Evolutionary conservation across 2,797 vertebrate genomes (phyloP).

Genomic region (Pelodytes ibericus): DNA sequence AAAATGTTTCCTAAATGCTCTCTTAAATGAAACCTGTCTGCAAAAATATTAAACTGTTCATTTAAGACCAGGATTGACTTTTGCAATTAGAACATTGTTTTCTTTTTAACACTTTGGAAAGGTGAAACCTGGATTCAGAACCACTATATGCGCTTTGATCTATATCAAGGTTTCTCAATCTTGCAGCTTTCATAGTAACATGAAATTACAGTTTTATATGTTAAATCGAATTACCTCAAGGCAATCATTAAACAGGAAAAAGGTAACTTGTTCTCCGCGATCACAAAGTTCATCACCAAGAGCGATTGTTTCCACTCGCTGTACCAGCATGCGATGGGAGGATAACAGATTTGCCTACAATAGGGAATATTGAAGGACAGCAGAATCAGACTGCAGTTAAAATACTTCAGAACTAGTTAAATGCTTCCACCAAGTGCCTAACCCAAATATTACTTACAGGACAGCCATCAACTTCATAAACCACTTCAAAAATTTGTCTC

Average conservation of each 20-base stretch:
- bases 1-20: too few species aligned
- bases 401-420: background rate
- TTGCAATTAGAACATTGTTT: too few species aligned
- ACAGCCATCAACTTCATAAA: slow-evolving; percentile 97
- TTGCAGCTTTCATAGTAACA: background rate
- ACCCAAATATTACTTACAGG: slow-evolving; percentile 84
- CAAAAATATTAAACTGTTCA: too few species aligned
- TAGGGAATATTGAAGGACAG: background rate
- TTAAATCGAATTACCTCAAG: slow-evolving; percentile 81
- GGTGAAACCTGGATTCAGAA: background rate
- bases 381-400: background rate
- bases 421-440: background rate
- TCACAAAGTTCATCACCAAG: slow-evolving; percentile 94
- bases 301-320: slow-evolving; percentile 89
- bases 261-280: slow-evolving; percentile 92
- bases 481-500: slow-evolving; percentile 96
- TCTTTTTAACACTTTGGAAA: background rate
- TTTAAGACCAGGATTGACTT: too few species aligned
- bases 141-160: background rate
- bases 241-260: slow-evolving; percentile 97
- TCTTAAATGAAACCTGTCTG: too few species aligned
- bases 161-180: background rate
- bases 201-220: background rate
- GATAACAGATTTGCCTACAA: slow-evolving; percentile 92
- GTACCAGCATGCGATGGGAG: slow-evolving; percentile 91